Base-by-base conservation (phyloP, 2,888 invertebrate species). In the Rosalia funebris region DNA sequence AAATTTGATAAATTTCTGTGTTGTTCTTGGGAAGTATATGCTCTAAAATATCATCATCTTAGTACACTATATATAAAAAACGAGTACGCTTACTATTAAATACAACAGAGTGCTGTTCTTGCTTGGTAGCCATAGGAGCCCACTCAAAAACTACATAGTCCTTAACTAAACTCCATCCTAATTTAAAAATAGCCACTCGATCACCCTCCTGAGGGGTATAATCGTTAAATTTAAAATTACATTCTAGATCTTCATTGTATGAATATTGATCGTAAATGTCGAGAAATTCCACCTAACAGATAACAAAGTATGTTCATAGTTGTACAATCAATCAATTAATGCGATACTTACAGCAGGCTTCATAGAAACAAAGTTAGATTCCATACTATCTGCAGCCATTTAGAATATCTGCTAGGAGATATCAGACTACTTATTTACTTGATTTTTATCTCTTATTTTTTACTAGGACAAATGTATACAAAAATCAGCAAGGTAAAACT, bases 131-230 rank as follows among this genome's bases (percentile, higher is more conserved):
- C 12, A 72, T 34, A 1, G 76, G 71, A 16, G 70, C 77, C 79
- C 79, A 79, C 61, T 80, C 80, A 54, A 79, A 79, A 11, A 79
- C 63, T 17, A 78, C 57, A 60, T 78, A 80, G 60, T 80, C 79
- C 54, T 77, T 78, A n/a, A 79, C 72, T 48, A 72, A 74, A 36
- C 63, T 73, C 79, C 80, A 81, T 2, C 80, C 81, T n/a, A 79
- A 60, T 63, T 77, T 78, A 67, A 77, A 80, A 39, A 81, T 77
- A 17, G 77, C 79, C 32, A 81, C 70, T 46, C 79, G 70, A 62
- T 80, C 81, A 1, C 78, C 79, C 58, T 78, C 77, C 57, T 78
- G 72, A 12, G 77, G 72, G 19, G 66, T 70, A 55, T 77, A 79
- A 54, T 76, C 73, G 20, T 72, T 73, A 42, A 76, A 69, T 37